Percentiles rank a stretch among this genome's conserved stretches.
Evolutionary conservation across 2,113 vertebrate genomes (phyloP).

Genomic region (Phaethon lepturus): DNA sequence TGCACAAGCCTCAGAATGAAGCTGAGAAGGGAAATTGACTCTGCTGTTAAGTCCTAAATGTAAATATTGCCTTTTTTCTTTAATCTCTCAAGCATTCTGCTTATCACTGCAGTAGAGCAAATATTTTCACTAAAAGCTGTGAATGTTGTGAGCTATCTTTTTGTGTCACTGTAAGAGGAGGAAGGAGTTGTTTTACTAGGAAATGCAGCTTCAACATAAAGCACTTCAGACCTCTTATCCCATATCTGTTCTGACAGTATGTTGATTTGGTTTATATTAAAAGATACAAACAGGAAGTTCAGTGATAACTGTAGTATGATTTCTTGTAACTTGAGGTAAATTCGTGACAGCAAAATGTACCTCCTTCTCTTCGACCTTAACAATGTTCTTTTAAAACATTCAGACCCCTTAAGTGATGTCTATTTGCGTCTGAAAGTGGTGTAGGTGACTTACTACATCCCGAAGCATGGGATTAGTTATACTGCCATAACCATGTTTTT

Average conservation of each 20-base stretch:
- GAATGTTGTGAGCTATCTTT: not conserved
- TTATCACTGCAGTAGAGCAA: not conserved
- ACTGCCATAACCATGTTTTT: not conserved
- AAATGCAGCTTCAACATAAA: not conserved
- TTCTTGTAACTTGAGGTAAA: not conserved
- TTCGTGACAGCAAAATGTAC: not conserved
- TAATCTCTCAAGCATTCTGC: not conserved
- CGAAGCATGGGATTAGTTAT: constrained; percentile 10
- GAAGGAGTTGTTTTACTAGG: not conserved
- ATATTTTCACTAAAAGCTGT: not conserved
- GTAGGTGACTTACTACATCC: constrained; percentile 13
- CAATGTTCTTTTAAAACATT: constrained; percentile 6
- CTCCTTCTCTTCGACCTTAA: not conserved
- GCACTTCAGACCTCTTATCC: not conserved
- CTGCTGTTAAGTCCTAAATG: not conserved
- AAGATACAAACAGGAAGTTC: not conserved
- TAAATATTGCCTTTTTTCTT: not conserved
- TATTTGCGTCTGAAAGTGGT: constrained; percentile 56
- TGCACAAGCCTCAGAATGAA: not conserved
- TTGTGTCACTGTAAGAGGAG: not conserved
- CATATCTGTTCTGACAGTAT: not conserved
- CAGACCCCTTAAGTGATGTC: not conserved
- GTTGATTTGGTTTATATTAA: not conserved
- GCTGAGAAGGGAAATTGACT: not conserved
- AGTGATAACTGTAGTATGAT: not conserved